Evolutionary conservation across 2,888 invertebrate species (phyloP).

Genomic region (Cabera pusaria): DNA sequence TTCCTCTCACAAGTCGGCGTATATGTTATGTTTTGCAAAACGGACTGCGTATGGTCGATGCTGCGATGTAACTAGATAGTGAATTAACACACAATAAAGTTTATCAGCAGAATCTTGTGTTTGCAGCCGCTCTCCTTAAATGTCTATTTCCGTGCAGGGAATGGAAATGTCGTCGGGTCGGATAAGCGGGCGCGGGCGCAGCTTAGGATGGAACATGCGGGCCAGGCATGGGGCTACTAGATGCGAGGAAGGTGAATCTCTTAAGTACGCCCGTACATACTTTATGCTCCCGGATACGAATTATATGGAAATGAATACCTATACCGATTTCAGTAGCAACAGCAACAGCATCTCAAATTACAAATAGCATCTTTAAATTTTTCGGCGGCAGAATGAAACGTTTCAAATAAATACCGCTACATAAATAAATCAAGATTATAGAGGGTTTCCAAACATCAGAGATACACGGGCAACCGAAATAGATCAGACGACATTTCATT

Average conservation of each 20-base stretch:
- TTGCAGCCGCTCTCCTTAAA: slow-evolving; percentile 67
- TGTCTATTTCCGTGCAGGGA: slow-evolving; percentile 69
- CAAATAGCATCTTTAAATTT: slow-evolving; percentile 30
- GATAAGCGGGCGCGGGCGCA: slow-evolving; percentile 67
- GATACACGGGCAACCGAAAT: slow-evolving; percentile 43
- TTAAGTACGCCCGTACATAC: slow-evolving; percentile 54
- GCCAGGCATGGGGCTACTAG: slow-evolving; percentile 44
- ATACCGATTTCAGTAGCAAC: slow-evolving; percentile 61
- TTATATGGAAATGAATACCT: slow-evolving; percentile 57
- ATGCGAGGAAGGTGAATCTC: slow-evolving; percentile 63
- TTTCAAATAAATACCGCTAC: slow-evolving; percentile 42
- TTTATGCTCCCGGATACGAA: slow-evolving; percentile 63
- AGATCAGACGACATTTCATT: slow-evolving; percentile 39
- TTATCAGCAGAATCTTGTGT: slow-evolving; percentile 52
- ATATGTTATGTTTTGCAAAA: slow-evolving; percentile 35
- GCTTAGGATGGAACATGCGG: slow-evolving; percentile 20
- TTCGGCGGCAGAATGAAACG: slow-evolving; percentile 19
- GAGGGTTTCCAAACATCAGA: slow-evolving; percentile 49
- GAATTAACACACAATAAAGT: slow-evolving; percentile 76
- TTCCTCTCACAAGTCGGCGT: slow-evolving; percentile 41
- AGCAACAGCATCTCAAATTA: slow-evolving; percentile 38
- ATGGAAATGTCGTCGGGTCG: slow-evolving; percentile 72
- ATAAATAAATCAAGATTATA: slow-evolving; percentile 53
- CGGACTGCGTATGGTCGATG: slow-evolving; percentile 35
- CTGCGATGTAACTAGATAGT: slow-evolving; percentile 48